Evolutionary conservation across 2,797 vertebrate genomes (phyloP), one percentile per base, ranked within the genome.

Genomic region (Enteromius trimaculatus): DNA sequence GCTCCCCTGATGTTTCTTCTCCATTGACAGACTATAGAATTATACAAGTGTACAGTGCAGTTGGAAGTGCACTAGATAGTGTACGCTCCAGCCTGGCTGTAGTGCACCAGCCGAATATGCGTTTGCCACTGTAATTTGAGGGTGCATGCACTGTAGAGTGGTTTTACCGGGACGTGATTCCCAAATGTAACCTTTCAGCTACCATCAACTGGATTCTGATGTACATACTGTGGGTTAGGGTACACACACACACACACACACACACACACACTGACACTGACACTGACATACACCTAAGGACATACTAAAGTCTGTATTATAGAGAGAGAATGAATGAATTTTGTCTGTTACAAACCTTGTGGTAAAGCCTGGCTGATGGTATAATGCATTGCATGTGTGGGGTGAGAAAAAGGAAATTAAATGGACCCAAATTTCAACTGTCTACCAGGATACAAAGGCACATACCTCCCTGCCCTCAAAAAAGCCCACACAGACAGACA

Each of bases 1-100:
- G 95, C 95, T 95, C 94, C 95, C 95, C 94, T 95, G 94, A 94
- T 78, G 84, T 85, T 87, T 81, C 71, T 51, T 44, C 71, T 81
- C 78, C 65, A 80, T 81, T 84, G 31, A 82, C 82, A 70, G 37
- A 77, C 81, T 47, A 58, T 77, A 79, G 77, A 78, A 42, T 68
- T 70, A 81, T 80, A 66, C 42, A 55, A 23, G 68, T 64, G 19
- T 58, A 70, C 77, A 71, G 51, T 64, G 75, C 75, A 34, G 71
- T 77, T 77, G 77, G 80, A 76, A 70, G 75, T 62, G 60, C 69
- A 74, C 74, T 77, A 72, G 39, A 55, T 37, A 3, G 79, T 51
- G 68, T 79, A 60, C 75, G 10, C 47, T 76, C 71, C 77, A 37
- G 64, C 17, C 77, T 62, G 55, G 77, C 62, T 83, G 44, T 83